Evolutionary conservation across 2,888 invertebrate species (phyloP), one percentile per base, ranked within the genome.

Genomic region (Drosophila sordidula): DNA sequence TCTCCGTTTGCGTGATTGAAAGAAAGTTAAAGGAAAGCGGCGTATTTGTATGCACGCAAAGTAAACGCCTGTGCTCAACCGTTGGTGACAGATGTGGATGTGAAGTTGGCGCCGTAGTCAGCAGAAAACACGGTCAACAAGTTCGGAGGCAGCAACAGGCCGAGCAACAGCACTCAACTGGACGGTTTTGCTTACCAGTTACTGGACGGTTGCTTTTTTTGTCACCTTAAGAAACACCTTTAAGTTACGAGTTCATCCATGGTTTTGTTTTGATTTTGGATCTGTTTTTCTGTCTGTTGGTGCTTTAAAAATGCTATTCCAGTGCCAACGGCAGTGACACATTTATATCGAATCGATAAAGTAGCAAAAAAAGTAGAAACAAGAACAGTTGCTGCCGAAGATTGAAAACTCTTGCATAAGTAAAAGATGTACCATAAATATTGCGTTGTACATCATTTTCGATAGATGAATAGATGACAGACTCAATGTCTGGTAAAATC

Each of bases 291-390:
- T 18, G 16, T 16, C n/a, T 18, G 29, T 29, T n/a, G 29, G 16
- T 16, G 9, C 41, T 41, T 32, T 3, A 72, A 55, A 62, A 56
- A 36, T 32, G 9, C 9, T 18, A 41, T 4, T 36, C 6, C 18
- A 29, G 6, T 26, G 26, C 5, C 32, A 66, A 52, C 50, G 41
- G 29, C 54, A 62, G 38, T 65, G 70, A 57, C 73, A 78, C 54
- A 75, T 62, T 75, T 64, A 45, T 34, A 61, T 41, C 44, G 47
- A 79, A 65, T 75, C 78, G 62, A 79, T 71, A 59, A 25, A 50
- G 22, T 18, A 29, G 41, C 38, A 52, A 25, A 11, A 34, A 34
- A 41, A 26, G 1, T 1, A 11, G 6, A 18, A 9, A 36, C n/a
- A 57, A 39, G 16, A 26, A 16, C 16, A 16, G 11, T 11, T 38